Evolutionary conservation across 2,888 invertebrate genomes (phyloP), one percentile per base, ranked within the genome.

Genomic region (Slavum lentiscoides): DNA sequence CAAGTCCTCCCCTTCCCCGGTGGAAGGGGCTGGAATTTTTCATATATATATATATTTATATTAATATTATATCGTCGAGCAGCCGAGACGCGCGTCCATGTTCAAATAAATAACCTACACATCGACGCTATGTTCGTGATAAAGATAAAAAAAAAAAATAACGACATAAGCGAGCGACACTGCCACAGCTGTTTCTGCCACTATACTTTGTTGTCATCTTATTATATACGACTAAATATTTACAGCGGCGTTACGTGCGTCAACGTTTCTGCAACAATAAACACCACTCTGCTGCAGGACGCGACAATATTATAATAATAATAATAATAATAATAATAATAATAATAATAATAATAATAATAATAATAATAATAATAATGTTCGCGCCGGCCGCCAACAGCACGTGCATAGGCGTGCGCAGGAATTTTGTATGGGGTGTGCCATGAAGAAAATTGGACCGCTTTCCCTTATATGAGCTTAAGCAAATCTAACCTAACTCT

Each of bases 221-320:
- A 58, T 76, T 76, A 68, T 76, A 49, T 43, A 49, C 23, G 58
- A 76, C 59, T 76, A 75, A 49, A 49, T 49, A 49, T 49, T 75
- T 75, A 75, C 49, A 55, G 21, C 30, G 30, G 21, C 17, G 30
- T 43, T 43, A 23, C 7, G 39, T 39, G 66, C 55, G 58, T 59
- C 59, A 68, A 68, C 74, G 58, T 67, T 75, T 11, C 13, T 15
- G 13, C 13, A 3, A 58, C 75, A 23, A 75, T 43, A 7, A n/a
- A 43, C 2, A 30, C 30, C 4, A 4, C 30, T 30, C 30, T 30
- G 30, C 30, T 30, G 30, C 23, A 37, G n/a, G 37, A 55, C 75
- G 37, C 39, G 75, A 58, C 67, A 67, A 76, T 67, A 68, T 30
- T 2, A 75, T 49, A 21, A 55, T 76, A 30, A 30, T 30, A 30